Percentiles rank a stretch among this genome's conserved stretches.
These are phyloP conservation scores for Agrilus mali DNA, from an alignment of 2,888 invertebrate genomes.

Conservation along the genomic window DNA sequence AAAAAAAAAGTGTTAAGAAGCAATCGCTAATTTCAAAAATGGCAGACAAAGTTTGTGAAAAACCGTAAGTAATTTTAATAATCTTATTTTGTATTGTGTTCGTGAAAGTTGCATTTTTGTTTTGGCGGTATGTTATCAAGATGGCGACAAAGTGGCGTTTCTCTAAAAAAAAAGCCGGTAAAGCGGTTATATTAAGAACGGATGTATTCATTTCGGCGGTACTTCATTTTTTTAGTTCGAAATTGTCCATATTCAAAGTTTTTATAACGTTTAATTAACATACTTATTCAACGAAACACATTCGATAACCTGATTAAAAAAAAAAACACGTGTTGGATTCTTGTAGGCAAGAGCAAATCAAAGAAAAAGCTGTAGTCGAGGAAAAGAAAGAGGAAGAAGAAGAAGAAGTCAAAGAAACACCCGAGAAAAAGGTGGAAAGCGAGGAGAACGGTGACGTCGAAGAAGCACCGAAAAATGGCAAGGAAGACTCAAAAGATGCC, in stretches of 20 bases:
- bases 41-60: constrained; percentile 50
- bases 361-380: constrained; percentile 22
- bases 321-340: no score
- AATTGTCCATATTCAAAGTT: no score
- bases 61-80: constrained; percentile 44
- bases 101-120: constrained; percentile 18
- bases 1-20: constrained; percentile 6
- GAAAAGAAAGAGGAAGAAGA: constrained; percentile 22
- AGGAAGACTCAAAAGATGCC: constrained; percentile 31
- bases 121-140: constrained; percentile 37
- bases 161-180: constrained; percentile 21
- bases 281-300: no score
- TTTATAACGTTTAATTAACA: no score
- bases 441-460: constrained; percentile 34
- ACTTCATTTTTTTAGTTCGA: no score
- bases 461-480: constrained; percentile 31
- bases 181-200: constrained; percentile 5
- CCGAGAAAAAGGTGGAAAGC: constrained; percentile 30
- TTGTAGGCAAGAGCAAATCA: background rate
- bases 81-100: background rate
- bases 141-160: constrained; percentile 40
- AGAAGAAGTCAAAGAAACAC: constrained; percentile 24
- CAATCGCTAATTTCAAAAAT: constrained; percentile 33
- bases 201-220: no score
- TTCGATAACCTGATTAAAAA: no score